These are phyloP conservation scores for Hydrotaea diabolus DNA, from an alignment of 2,888 invertebrate species.

Conservation along the genomic window DNA sequence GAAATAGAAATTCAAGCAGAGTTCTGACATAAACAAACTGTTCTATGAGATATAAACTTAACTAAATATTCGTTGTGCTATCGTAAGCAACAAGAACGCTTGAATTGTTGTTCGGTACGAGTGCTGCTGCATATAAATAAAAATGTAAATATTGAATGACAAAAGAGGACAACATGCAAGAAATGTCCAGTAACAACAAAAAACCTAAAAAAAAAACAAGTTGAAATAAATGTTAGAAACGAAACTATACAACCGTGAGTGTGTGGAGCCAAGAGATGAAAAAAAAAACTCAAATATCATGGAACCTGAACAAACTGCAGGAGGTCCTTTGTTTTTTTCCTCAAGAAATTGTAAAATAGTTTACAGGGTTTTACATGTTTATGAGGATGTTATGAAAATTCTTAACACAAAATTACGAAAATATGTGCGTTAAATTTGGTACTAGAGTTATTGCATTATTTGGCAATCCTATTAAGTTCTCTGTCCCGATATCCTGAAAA, in stretches of 20 bases:
- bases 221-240: conserved; percentile 6
- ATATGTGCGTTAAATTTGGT: no score
- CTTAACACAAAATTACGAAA: no score
- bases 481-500: no score
- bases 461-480: no score
- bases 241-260: background rate
- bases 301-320: background rate
- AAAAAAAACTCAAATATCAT: background rate
- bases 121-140: conserved; percentile 11
- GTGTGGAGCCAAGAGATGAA: background rate
- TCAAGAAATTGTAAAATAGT: background rate
- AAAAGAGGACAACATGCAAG: conserved; percentile 22
- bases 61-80: background rate
- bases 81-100: background rate
- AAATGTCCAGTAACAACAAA: conserved; percentile 7
- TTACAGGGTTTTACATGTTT: background rate
- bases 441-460: no score
- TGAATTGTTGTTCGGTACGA: background rate
- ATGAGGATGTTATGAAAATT: background rate
- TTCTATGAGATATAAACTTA: conserved; percentile 11
- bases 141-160: conserved; percentile 41
- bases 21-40: conserved; percentile 39
- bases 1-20: conserved; percentile 18
- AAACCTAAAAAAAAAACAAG: background rate
- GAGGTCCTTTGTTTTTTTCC: background rate